Percentiles rank a stretch among this genome's conserved stretches.
phyloP scores from a whole-genome alignment of 1,140 invertebrate species.

The Caenorhabditis remanei region DNA sequence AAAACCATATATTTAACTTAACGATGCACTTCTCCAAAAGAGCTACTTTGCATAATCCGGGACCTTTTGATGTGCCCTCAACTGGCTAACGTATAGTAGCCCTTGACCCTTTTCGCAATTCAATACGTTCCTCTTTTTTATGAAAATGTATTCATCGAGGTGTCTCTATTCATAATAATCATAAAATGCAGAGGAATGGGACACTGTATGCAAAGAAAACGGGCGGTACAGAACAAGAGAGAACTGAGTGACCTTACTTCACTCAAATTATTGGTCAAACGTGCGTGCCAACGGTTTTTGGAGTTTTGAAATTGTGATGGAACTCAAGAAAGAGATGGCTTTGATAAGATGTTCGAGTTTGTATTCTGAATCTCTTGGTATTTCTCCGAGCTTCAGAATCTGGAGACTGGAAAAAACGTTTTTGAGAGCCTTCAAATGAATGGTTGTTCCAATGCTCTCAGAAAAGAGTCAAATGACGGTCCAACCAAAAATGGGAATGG shows the following conservation, averaged over 20 bases:
- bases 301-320: not conserved
- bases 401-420: too few relatives aligned
- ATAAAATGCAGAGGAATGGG: not conserved
- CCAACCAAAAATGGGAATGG: not conserved
- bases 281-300: not conserved
- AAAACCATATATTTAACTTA: too few relatives aligned
- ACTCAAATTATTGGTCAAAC: not conserved
- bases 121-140: too few relatives aligned
- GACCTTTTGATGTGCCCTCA: not conserved
- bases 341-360: too few relatives aligned
- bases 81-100: conserved; percentile 34
- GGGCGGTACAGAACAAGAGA: conserved; percentile 24
- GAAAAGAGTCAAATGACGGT: not conserved
- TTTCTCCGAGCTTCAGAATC: too few relatives aligned
- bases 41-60: too few relatives aligned
- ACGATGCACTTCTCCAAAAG: too few relatives aligned
- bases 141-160: conserved; percentile 1
- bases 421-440: too few relatives aligned
- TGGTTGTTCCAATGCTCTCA: too few relatives aligned
- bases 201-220: not conserved
- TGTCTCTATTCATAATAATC: conserved; percentile 47
- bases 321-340: not conserved
- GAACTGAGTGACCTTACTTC: conserved; percentile 1
- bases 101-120: conserved; percentile 15
- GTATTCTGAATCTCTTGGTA: too few relatives aligned